Percentiles rank a stretch among this genome's conserved stretches.
These are phyloP conservation scores for Agelastica alni DNA, from an alignment of 2,888 invertebrate species.

Conservation along the genomic window DNA sequence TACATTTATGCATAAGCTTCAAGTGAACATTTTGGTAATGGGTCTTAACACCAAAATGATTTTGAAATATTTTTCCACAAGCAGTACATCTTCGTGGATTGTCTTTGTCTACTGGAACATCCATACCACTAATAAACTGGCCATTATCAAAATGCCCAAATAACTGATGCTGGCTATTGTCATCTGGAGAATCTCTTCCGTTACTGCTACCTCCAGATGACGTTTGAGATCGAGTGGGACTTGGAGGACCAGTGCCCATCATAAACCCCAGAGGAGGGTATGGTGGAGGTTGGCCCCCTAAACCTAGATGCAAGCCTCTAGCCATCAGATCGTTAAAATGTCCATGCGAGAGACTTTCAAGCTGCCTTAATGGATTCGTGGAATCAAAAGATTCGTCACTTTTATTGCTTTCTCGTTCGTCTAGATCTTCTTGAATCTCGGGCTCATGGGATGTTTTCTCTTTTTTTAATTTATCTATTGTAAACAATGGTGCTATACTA, in stretches of 20 bases:
- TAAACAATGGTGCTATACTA: conserved; percentile 54
- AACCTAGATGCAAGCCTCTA: conserved; percentile 53
- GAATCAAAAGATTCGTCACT: conserved; percentile 66
- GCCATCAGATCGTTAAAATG: conserved; percentile 66
- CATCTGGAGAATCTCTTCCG: conserved; percentile 64
- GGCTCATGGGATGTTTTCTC: conserved; percentile 50
- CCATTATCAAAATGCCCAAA: conserved; percentile 76
- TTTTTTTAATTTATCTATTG: conserved; percentile 54
- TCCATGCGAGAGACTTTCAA: conserved; percentile 80
- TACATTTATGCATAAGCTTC: conserved; percentile 94
- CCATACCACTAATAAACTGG: conserved; percentile 72
- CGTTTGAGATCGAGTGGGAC: conserved; percentile 65
- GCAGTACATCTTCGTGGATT: conserved; percentile 90
- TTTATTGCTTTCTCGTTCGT: conserved; percentile 59
- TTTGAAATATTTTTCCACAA: conserved; percentile 92
- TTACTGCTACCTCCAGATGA: conserved; percentile 64
- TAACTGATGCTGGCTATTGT: conserved; percentile 65
- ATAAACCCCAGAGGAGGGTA: conserved; percentile 58
- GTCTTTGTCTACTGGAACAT: conserved; percentile 89
- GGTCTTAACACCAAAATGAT: conserved; percentile 89
- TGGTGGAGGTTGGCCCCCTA: conserved; percentile 52
- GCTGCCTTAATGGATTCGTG: conserved; percentile 73
- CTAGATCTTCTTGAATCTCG: conserved; percentile 52
- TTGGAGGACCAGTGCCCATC: conserved; percentile 62
- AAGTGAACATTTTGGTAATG: conserved; percentile 96